phyloP scores from a whole-genome alignment of 2,888 invertebrate species.

The Bugulina stolonifera region DNA sequence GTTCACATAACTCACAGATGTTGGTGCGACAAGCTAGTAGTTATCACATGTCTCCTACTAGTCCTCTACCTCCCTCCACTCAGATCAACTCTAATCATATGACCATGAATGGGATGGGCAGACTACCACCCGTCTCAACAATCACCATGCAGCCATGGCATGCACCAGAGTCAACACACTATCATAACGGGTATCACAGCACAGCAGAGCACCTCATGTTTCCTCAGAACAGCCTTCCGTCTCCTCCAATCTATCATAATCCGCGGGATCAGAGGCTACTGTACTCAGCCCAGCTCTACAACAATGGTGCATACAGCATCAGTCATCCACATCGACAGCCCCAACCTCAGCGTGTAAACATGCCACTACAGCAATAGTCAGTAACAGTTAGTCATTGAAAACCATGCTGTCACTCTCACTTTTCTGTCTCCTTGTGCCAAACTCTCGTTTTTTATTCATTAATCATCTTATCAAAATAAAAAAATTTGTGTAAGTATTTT shows the following conservation, averaged over 20 bases:
- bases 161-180: neutral
- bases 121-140: conserved; percentile 9
- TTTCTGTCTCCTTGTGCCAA: conserved; percentile 13
- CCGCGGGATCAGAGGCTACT: neutral
- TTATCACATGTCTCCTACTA: conserved; percentile 16
- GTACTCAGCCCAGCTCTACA: conserved; percentile 10
- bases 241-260: conserved; percentile 9
- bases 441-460: neutral
- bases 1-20: neutral
- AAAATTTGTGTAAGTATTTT: conserved; percentile 14
- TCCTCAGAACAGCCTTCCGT: neutral
- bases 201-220: conserved; percentile 14
- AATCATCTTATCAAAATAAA: conserved; percentile 18
- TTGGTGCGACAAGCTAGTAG: conserved; percentile 3
- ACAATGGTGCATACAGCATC: conserved; percentile 9
- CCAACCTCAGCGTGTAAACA: conserved; percentile 1
- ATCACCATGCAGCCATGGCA: conserved; percentile 14
- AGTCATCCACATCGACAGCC: neutral
- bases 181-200: conserved; percentile 14
- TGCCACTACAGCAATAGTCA: conserved; percentile 9
- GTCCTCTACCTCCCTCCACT: conserved; percentile 4
- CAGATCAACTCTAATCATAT: neutral
- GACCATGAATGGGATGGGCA: neutral
- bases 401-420: neutral
- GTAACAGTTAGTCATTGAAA: neutral